Evolutionary conservation across 53 echinoderm and acorn worm genomes (phyloP).

Genomic region (Apostichopus leukothele): DNA sequence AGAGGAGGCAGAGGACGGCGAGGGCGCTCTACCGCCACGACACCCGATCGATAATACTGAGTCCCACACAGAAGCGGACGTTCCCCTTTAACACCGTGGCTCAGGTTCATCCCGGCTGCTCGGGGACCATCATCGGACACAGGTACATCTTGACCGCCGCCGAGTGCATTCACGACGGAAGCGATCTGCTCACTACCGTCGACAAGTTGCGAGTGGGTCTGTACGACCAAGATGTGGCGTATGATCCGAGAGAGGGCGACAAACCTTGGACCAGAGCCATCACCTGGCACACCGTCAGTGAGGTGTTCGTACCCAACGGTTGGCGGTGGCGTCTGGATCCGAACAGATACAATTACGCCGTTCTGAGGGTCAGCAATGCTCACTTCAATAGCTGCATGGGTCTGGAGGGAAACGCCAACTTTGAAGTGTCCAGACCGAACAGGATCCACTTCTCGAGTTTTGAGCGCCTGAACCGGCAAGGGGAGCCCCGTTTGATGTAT

Average conservation of each 20-base stretch:
- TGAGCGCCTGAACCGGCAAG: slow-evolving; percentile 45
- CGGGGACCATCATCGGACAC: slow-evolving; percentile 71
- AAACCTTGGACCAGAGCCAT: not conserved
- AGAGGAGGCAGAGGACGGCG: slow-evolving; percentile 39
- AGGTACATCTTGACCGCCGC: slow-evolving; percentile 82
- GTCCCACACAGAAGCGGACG: slow-evolving; percentile 45
- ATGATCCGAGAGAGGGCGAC: not conserved
- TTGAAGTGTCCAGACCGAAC: slow-evolving; percentile 12
- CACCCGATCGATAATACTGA: slow-evolving; percentile 57
- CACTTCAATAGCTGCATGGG: slow-evolving; percentile 60
- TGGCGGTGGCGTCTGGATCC: slow-evolving; percentile 53
- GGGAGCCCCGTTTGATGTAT: slow-evolving; percentile 63
- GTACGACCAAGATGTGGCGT: not conserved
- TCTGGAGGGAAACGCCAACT: slow-evolving; percentile 45
- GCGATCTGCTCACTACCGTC: slow-evolving; percentile 32
- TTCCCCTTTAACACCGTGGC: slow-evolving; percentile 75
- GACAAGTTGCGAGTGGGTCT: slow-evolving; percentile 67
- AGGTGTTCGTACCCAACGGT: slow-evolving; percentile 69
- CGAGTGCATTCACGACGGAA: slow-evolving; percentile 83
- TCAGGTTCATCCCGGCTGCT: slow-evolving; percentile 68
- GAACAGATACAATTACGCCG: slow-evolving; percentile 57
- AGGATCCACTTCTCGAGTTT: slow-evolving; percentile 62
- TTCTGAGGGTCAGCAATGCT: slow-evolving; percentile 31
- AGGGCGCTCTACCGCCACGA: slow-evolving; percentile 64
- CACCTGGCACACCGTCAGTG: slow-evolving; percentile 47